Evolutionary conservation across 2,113 vertebrate genomes (phyloP), one percentile per base, ranked within the genome.

Genomic region (Bos javanicus): DNA sequence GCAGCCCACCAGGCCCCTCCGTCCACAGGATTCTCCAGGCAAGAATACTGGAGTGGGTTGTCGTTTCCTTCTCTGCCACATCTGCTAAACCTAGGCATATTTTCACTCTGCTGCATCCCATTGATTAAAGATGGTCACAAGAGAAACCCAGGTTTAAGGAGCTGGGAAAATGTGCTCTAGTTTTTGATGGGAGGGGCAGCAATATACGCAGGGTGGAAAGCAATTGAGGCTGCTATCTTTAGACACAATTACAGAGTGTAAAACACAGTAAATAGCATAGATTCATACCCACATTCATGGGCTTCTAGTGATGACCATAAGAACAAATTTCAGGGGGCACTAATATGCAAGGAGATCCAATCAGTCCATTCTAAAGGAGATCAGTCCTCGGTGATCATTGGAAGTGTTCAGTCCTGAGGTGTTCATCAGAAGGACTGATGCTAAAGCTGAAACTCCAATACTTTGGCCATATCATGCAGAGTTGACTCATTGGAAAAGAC

Each of bases 151-250:
- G 64, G 30, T 62, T 83, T 48, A 23, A 54, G 16, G 80, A 33
- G 30, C 5, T 93, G 54, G 64, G 46, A 19, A 11, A 25, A 17
- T 17, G 25, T 78, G 62, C 26, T 16, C 50, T 28, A 33, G 9
- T 10, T 71, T 74, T 62, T 76, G 67, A n/a, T 54, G 81, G 56
- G 33, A 39, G 43, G 13, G 39, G 14, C 43, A 39, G 6, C 33
- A 12, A 15, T 0, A 0, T 30, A n/a, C 6, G 0, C 2, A 7
- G 50, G 7, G 8, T 21, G 36, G 21, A 28, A 25, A 57, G 28
- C 60, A 57, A 19, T 7, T 8, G 3, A n/a, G 60, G 52, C 11
- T 28, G 76, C 60, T 54, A 12, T 54, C 76, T 78, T 83, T 43
- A 54, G 90, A 76, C n/a, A 28, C 15, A 21, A 28, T n/a, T 12